A percentile compares a stretch with the other conserved stretches of the same genome.
These are phyloP conservation scores for Heliconius hermathena DNA, from an alignment of 1,140 invertebrate genomes.

Conservation along the genomic window DNA sequence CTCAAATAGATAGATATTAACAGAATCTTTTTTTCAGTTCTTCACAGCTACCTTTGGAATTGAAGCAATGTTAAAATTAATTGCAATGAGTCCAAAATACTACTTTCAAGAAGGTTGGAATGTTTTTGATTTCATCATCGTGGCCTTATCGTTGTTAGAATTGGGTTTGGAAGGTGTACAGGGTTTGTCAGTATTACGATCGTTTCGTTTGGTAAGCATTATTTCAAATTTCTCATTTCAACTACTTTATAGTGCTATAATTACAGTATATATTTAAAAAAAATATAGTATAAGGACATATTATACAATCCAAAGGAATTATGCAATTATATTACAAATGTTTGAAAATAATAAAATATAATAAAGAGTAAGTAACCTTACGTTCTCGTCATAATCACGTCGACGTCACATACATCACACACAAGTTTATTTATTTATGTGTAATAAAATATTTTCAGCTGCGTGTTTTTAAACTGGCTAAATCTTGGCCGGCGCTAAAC, in stretches of 20 bases:
- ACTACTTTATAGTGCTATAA: not conserved
- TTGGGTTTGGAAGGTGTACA: conserved; percentile 95
- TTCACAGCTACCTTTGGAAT: conserved; percentile 98
- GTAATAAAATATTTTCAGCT: conserved; percentile 87
- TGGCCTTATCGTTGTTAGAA: conserved; percentile 96
- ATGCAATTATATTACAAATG: not conserved
- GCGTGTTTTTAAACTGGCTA: conserved; percentile 99
- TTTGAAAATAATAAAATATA: not conserved
- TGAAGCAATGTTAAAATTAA: conserved; percentile 97
- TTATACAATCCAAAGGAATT: not conserved
- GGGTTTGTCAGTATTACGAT: conserved; percentile 97
- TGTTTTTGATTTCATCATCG: conserved; percentile 99
- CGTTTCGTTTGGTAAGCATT: conserved; percentile 96
- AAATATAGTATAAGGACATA: not conserved
- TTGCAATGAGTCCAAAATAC: conserved; percentile 97
- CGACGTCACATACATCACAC: conserved; percentile 34
- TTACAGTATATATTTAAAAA: too few relatives aligned
- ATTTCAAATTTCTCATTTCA: not conserved
- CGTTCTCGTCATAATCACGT: conserved; percentile 17
- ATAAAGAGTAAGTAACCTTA: conserved; percentile 22
- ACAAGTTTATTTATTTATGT: conserved; percentile 58
- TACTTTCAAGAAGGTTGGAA: conserved; percentile 99
- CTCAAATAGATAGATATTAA: conserved; percentile 9
- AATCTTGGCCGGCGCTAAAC: conserved; percentile 99
- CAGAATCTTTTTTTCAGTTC: conserved; percentile 86